These are phyloP conservation scores for Knipowitschia caucasica DNA, from an alignment of 2,797 vertebrate genomes.

Conservation along the genomic window DNA sequence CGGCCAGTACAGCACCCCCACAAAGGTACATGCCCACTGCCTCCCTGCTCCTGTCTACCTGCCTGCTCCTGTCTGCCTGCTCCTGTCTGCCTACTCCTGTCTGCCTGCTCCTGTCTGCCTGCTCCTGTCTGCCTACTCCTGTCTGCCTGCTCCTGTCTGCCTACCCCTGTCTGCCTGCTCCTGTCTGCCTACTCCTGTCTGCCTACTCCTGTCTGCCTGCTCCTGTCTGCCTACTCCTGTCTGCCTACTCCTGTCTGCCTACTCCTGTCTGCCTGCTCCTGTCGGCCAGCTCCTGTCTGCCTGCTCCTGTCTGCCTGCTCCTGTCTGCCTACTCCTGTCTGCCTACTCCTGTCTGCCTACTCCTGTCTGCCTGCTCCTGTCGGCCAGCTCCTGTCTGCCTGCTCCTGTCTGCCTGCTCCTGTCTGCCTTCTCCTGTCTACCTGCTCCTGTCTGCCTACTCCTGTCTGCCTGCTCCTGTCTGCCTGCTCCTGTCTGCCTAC, in stretches of 20 bases:
- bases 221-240: slow-evolving; percentile 25
- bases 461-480: too few relatives aligned
- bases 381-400: slow-evolving; percentile 38
- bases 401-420: neutral
- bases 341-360: too few relatives aligned
- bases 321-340: slow-evolving; percentile 31
- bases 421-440: slow-evolving; percentile 33
- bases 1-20: slow-evolving; percentile 86
- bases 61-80: slow-evolving; percentile 21
- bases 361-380: neutral
- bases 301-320: too few relatives aligned
- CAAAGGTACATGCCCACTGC: slow-evolving; percentile 75
- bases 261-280: neutral
- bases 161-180: too few relatives aligned
- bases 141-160: slow-evolving; percentile 23
- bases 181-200: too few relatives aligned
- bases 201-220: too few relatives aligned
- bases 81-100: neutral
- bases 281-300: slow-evolving; percentile 33
- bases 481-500: slow-evolving; percentile 21
- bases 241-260: too few relatives aligned
- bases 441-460: too few relatives aligned
- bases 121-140: too few relatives aligned
- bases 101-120: slow-evolving; percentile 38
- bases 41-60: slow-evolving; percentile 19